Evolutionary conservation across 37 sponge, comb jelly and placozoan genomes (phyloP).

Genomic region (Halisarca cf. caerulea): DNA sequence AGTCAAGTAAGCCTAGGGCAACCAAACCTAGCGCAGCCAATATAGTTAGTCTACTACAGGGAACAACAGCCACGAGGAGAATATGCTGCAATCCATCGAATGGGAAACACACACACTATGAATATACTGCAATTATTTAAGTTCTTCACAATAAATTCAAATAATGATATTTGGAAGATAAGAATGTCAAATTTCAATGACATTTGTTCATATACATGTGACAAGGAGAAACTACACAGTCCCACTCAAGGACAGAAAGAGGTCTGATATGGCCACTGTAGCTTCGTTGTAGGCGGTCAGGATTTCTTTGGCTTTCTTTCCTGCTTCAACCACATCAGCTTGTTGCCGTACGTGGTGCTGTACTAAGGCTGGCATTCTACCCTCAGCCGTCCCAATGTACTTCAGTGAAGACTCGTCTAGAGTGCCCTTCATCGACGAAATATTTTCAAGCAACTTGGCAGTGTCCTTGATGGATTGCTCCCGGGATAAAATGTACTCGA

Average conservation of each 20-base stretch:
- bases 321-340: neutral
- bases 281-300: constrained; percentile 15
- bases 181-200: neutral
- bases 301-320: neutral
- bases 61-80: neutral
- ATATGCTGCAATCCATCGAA: too few species aligned
- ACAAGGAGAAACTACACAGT: neutral
- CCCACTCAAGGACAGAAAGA: neutral
- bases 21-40: too few species aligned
- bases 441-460: neutral
- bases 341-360: neutral
- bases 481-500: neutral
- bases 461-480: neutral
- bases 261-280: neutral
- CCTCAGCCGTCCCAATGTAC: neutral
- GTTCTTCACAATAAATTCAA: too few species aligned
- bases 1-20: too few species aligned
- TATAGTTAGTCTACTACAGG: neutral
- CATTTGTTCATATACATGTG: neutral
- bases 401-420: neutral
- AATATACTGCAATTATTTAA: too few species aligned
- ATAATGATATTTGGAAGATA: too few species aligned
- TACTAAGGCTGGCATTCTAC: neutral
- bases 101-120: too few species aligned
- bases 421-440: neutral